These are phyloP conservation scores for Nebria brevicollis DNA, from an alignment of 2,888 invertebrate genomes.

Conservation along the genomic window DNA sequence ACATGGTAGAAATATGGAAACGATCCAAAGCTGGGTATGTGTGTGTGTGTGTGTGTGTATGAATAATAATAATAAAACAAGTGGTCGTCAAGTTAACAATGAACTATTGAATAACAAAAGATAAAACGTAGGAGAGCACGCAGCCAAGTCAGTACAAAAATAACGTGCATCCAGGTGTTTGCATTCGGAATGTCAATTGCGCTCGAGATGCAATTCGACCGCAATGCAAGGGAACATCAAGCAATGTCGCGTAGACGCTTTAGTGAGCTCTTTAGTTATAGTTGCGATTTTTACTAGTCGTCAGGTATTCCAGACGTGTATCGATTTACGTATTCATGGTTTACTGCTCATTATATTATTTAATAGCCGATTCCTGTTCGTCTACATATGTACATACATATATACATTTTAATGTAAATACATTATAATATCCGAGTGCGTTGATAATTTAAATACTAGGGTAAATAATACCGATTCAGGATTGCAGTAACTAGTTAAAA, in stretches of 20 bases:
- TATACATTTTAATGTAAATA: too few species aligned
- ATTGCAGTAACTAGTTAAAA: too few species aligned
- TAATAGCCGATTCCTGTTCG: too few species aligned
- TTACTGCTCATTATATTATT: too few species aligned
- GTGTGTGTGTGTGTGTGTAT: not conserved
- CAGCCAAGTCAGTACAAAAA: constrained; percentile 19
- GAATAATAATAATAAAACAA: not conserved
- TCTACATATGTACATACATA: too few species aligned
- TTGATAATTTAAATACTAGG: too few species aligned
- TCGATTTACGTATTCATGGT: too few species aligned
- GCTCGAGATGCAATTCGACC: not conserved
- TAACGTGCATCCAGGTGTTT: constrained; percentile 23
- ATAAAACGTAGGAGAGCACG: not conserved
- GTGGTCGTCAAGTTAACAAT: constrained; percentile 11
- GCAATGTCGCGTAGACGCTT: not conserved
- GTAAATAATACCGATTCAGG: too few species aligned
- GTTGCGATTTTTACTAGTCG: too few species aligned
- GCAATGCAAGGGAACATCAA: not conserved
- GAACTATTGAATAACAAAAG: constrained; percentile 3
- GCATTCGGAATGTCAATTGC: constrained; percentile 31
- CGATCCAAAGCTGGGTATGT: not conserved
- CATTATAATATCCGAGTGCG: too few species aligned
- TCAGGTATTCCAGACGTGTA: too few species aligned
- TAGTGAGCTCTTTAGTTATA: not conserved
- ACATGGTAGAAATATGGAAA: not conserved